phyloP scores from a whole-genome alignment of 1,140 invertebrate genomes.

The Pantala flavescens region DNA sequence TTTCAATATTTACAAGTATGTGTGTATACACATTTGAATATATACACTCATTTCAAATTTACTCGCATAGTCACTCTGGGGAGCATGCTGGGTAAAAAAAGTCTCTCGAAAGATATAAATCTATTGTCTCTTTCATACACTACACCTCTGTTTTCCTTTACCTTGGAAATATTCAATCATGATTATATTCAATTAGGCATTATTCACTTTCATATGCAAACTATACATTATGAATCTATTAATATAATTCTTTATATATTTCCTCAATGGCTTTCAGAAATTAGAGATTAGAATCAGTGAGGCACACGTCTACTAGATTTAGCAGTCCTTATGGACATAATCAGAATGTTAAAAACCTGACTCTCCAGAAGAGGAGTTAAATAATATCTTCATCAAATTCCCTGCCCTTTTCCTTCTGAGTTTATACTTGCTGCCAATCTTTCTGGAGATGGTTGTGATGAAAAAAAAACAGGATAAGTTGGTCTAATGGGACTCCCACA shows the following conservation, averaged over 20 bases:
- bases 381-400: background rate
- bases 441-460: too few relatives aligned
- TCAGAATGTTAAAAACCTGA: background rate
- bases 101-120: constrained; percentile 10
- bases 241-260: constrained; percentile 1
- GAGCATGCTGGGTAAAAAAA: constrained; percentile 5
- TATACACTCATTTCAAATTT: background rate
- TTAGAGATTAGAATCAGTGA: background rate
- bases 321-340: background rate
- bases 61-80: background rate
- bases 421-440: too few relatives aligned
- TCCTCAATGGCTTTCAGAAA: constrained; percentile 5
- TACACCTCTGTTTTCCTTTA: background rate
- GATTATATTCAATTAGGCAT: background rate
- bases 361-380: background rate
- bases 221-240: constrained; percentile 8
- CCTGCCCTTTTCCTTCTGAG: too few relatives aligned
- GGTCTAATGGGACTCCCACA: too few relatives aligned
- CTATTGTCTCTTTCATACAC: constrained; percentile 6
- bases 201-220: background rate
- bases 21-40: background rate
- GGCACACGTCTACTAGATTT: background rate
- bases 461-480: too few relatives aligned
- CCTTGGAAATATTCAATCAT: background rate
- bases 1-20: constrained; percentile 8